Base-by-base conservation (phyloP, 2,113 vertebrate species). In the Corythaeola cristata region DNA sequence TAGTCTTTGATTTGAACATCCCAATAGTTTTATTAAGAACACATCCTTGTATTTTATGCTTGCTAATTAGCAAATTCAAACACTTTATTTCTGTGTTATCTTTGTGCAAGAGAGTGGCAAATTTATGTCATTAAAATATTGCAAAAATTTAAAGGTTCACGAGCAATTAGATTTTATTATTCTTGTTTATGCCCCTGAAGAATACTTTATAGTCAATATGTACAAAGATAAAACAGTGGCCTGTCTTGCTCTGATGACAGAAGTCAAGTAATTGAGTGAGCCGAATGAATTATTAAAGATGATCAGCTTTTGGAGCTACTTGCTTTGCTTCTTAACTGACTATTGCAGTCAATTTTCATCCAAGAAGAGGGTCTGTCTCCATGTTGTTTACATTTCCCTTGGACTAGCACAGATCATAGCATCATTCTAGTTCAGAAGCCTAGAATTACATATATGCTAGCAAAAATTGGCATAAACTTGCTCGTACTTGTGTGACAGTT, bases 81-180 rank as follows among this genome's bases (percentile, higher is more conserved):
- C 73, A 20, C 80, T 95, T 78, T 39, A 84, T 93, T 91, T 89
- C 80, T 37, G n/a, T 32, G 85, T 89, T 94, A 89, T 91, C 76
- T 96, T 89, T 96, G 92, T 92, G 95, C 94, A 90, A 68, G 93
- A 86, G 86, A 82, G 83, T 89, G 95, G 90, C 84, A 94, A 97
- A 95, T 95, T 93, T 85, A 72, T 85, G 77, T 81, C 66, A 35
- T 84, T 87, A 81, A 93, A 92, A 79, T n/a, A 85, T 7, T 37
- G 84, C 23, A 15, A 41, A 89, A 87, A 64, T 58, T 33, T 68
- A 79, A 92, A 91, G 77, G 73, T 93, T 96, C 69, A 24, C 76
- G n/a, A 92, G 92, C 92, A 90, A 87, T 96, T 96, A 62, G 85
- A 53, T 89, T 93, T 87, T 60, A 88, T 95, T 95, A 76, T 81